Percentiles rank a stretch among this genome's conserved stretches.
Conservation (phyloP, 2,888 invertebrate species). For the Eugnorisma glareosa region DNA sequence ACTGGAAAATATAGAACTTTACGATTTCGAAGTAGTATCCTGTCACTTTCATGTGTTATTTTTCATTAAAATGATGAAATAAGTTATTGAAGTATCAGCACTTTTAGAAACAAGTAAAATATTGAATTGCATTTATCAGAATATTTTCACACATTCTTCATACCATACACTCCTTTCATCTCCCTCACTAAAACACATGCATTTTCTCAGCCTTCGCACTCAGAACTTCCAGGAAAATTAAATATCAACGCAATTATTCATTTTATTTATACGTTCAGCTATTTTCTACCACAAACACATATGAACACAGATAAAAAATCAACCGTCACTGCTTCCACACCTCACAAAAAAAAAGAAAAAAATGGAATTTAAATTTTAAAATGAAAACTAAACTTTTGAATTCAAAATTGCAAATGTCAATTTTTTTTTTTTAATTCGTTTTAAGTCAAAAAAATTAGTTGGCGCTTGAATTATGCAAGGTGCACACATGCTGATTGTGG, state of each 20-base stretch:
- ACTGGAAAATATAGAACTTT: conserved; percentile 11
- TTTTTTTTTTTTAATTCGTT: conserved; percentile 37
- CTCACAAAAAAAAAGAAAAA: conserved; percentile 30
- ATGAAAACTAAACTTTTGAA: conserved; percentile 1
- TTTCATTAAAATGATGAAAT: background rate
- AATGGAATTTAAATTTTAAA: conserved; percentile 32
- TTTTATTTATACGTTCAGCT: conserved; percentile 53
- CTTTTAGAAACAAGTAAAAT: background rate
- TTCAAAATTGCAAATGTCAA: conserved; percentile 28
- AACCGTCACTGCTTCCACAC: conserved; percentile 28
- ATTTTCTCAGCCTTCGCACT: conserved; percentile 24
- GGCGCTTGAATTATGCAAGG: conserved; percentile 71
- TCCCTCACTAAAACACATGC: conserved; percentile 10
- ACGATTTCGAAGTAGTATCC: background rate
- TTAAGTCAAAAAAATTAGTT: conserved; percentile 10
- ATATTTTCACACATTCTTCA: conserved; percentile 35
- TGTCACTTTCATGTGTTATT: background rate
- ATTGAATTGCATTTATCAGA: background rate
- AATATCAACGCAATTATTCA: conserved; percentile 41
- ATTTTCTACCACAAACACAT: conserved; percentile 57
- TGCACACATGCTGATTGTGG: conserved; percentile 66
- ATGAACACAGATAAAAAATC: conserved; percentile 43
- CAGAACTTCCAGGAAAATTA: conserved; percentile 40
- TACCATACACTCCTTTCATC: conserved; percentile 31
- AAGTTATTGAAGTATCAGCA: background rate